Conservation (phyloP, 1,140 invertebrate genomes). For the Stenopsyche tienmushanensis region DNA sequence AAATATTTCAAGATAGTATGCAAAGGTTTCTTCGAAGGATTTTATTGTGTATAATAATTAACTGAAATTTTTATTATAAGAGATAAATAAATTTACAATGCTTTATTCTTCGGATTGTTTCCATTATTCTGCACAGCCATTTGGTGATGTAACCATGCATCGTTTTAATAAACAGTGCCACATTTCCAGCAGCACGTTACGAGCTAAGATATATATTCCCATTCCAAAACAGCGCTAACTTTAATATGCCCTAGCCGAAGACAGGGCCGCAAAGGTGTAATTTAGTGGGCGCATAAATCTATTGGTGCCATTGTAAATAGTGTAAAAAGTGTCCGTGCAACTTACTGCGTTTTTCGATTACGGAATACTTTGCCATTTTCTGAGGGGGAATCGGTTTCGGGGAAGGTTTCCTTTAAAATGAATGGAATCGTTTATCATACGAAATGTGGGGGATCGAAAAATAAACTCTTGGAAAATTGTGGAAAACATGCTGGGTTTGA, state of each 20-base stretch:
- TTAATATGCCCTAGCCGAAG: constrained; percentile 14
- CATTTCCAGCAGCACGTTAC: too few species aligned
- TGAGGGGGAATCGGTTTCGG: not conserved
- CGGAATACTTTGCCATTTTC: constrained; percentile 6
- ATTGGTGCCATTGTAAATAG: constrained; percentile 16
- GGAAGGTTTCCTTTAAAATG: constrained; percentile 24
- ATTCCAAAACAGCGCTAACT: constrained; percentile 10
- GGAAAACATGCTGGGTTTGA: not conserved
- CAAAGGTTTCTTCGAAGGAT: too few species aligned
- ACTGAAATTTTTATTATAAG: too few species aligned
- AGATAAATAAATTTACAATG: too few species aligned
- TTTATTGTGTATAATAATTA: too few species aligned
- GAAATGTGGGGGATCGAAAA: constrained; percentile 4
- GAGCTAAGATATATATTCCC: not conserved
- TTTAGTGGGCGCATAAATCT: constrained; percentile 25
- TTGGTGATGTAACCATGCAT: too few species aligned
- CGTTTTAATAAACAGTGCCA: too few species aligned
- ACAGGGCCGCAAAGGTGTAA: constrained; percentile 10
- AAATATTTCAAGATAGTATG: too few species aligned
- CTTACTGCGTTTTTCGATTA: constrained; percentile 21
- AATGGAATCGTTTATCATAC: constrained; percentile 35
- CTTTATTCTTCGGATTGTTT: too few species aligned
- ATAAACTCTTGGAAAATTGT: not conserved
- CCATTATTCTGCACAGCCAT: too few species aligned
- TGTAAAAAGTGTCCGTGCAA: constrained; percentile 12